Evolutionary conservation across 1,140 invertebrate genomes (phyloP).

Genomic region (Drosophila repletoides): DNA sequence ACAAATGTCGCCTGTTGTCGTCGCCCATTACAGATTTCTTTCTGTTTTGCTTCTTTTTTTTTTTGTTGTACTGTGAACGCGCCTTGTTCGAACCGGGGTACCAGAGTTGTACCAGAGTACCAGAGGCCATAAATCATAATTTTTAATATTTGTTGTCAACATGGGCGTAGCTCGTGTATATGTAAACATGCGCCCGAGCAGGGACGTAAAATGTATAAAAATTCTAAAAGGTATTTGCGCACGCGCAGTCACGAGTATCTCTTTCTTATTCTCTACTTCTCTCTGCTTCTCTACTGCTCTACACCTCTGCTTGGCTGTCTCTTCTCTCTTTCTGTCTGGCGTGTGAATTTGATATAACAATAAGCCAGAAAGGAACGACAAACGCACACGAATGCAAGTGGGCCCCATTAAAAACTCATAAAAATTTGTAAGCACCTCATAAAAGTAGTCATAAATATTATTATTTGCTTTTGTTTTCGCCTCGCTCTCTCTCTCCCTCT

Average conservation of each 20-base stretch:
- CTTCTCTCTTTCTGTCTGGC: not conserved
- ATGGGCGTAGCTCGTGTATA: constrained; percentile 74
- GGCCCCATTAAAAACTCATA: constrained; percentile 82
- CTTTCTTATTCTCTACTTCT: not conserved
- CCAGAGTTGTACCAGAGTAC: not conserved
- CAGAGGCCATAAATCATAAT: constrained; percentile 75
- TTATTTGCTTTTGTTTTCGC: constrained; percentile 55
- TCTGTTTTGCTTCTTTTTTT: too few species aligned
- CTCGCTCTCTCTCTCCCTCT: constrained; percentile 9
- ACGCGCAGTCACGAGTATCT: constrained; percentile 65
- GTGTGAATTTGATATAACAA: not conserved
- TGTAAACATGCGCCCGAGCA: constrained; percentile 59
- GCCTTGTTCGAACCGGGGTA: too few species aligned
- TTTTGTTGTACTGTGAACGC: too few species aligned
- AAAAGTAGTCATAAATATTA: constrained; percentile 83
- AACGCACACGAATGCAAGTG: constrained; percentile 42
- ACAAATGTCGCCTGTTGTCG: constrained; percentile 56
- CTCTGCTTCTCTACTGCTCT: constrained; percentile 10
- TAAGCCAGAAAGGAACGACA: constrained; percentile 28
- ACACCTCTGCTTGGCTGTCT: too few species aligned
- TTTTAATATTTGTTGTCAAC: constrained; percentile 81
- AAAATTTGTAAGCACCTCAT: constrained; percentile 83
- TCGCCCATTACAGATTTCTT: constrained; percentile 59
- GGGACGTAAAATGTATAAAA: constrained; percentile 17
- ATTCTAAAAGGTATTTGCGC: constrained; percentile 78